phyloP scores from a whole-genome alignment of 1,140 invertebrate genomes.

The Trachymyrmex cornetzi region DNA sequence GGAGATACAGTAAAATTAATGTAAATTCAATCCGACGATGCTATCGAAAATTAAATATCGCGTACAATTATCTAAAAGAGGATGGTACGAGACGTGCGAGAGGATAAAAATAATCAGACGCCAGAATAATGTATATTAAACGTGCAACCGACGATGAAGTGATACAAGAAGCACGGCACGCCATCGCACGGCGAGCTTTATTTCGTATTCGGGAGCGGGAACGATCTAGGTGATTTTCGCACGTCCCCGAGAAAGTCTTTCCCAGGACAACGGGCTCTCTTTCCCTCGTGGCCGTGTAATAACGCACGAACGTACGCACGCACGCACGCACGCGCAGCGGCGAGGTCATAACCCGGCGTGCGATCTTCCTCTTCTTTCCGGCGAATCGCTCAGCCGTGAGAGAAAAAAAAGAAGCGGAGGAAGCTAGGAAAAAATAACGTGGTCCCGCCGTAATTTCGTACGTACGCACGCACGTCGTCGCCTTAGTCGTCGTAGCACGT shows the following conservation, averaged over 20 bases:
- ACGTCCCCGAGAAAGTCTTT: slow-evolving; percentile 62
- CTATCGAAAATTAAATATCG: slow-evolving; percentile 20
- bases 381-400: slow-evolving; percentile 31
- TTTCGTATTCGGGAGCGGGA: slow-evolving; percentile 40
- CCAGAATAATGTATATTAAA: slow-evolving; percentile 49
- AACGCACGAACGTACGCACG: slow-evolving; percentile 6
- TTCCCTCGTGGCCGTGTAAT: slow-evolving; percentile 19
- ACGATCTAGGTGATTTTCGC: slow-evolving; percentile 47
- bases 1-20: slow-evolving; percentile 12
- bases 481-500: neutral
- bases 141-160: slow-evolving; percentile 44
- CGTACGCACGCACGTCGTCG: neutral
- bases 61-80: slow-evolving; percentile 12
- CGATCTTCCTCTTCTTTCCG: neutral
- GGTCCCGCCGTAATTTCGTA: slow-evolving; percentile 37
- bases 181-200: slow-evolving; percentile 15
- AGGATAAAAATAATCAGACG: neutral
- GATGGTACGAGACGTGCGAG: neutral
- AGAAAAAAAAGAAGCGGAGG: slow-evolving; percentile 24
- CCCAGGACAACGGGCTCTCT: slow-evolving; percentile 44
- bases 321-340: neutral
- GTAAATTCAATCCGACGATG: neutral
- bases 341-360: slow-evolving; percentile 54
- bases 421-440: slow-evolving; percentile 35
- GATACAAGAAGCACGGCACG: slow-evolving; percentile 26